A percentile compares a stretch with the other conserved stretches of the same genome.
Conservation (phyloP, 1,140 invertebrate genomes). For the Bombus difficillimus region DNA sequence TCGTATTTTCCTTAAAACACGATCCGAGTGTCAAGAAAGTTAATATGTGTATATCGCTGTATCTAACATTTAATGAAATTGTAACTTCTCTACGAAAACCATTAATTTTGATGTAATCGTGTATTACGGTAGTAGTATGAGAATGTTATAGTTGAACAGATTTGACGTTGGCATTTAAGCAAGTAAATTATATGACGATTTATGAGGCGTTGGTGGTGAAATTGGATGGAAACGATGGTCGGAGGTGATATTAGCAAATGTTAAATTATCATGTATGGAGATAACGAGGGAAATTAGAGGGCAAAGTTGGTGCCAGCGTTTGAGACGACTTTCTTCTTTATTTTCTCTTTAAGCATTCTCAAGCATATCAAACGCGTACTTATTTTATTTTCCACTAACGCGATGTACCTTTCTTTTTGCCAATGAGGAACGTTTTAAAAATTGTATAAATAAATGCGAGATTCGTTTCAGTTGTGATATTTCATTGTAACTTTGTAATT, state of each 20-base stretch:
- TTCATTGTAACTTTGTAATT: too few species aligned
- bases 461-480: not conserved
- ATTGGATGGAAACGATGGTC: not conserved
- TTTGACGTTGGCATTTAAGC: not conserved
- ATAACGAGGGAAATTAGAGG: not conserved
- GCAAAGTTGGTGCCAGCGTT: not conserved
- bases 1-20: not conserved
- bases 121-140: not conserved
- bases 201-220: too few species aligned
- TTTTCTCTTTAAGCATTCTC: not conserved
- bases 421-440: not conserved
- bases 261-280: not conserved
- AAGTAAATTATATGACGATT: not conserved
- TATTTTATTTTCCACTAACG: not conserved
- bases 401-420: too few species aligned
- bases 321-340: not conserved
- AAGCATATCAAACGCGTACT: rapidly evolving
- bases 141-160: not conserved
- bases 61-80: not conserved
- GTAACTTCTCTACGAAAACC: not conserved
- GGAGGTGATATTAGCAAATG: not conserved
- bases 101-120: not conserved
- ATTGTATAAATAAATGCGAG: not conserved
- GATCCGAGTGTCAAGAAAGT: not conserved
- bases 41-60: not conserved